Percentiles rank a stretch among this genome's conserved stretches.
phyloP scores from a whole-genome alignment of 2,888 invertebrate genomes.

The Nymphalis urticae region DNA sequence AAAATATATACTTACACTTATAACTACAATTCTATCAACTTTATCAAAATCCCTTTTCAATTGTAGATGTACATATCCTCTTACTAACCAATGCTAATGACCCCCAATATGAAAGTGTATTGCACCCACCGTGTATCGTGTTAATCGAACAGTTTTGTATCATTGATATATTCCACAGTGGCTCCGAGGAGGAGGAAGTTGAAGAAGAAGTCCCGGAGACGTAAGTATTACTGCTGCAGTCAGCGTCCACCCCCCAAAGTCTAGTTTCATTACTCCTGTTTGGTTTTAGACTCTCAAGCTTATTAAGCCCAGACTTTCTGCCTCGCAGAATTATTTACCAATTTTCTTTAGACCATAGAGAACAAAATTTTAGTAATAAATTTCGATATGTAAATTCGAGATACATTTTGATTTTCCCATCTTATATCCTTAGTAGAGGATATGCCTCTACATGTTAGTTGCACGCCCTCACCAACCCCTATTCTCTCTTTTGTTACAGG shows the following conservation, averaged over 20 bases:
- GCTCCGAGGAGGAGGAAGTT: conserved; percentile 88
- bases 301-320: conserved; percentile 69
- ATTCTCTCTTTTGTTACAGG: conserved; percentile 81
- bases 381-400: conserved; percentile 33
- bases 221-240: conserved; percentile 80
- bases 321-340: conserved; percentile 56
- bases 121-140: conserved; percentile 37
- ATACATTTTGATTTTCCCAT: conserved; percentile 46
- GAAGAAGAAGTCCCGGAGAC: conserved; percentile 89
- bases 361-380: conserved; percentile 20
- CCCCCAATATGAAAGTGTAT: conserved; percentile 16
- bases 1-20: conserved; percentile 8
- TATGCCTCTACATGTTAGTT: conserved; percentile 51
- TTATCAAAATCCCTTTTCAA: conserved; percentile 10
- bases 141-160: conserved; percentile 39
- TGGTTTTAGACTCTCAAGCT: conserved; percentile 72
- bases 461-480: conserved; percentile 76
- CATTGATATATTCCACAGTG: conserved; percentile 67
- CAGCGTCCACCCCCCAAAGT: conserved; percentile 38
- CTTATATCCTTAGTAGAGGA: too few relatives aligned
- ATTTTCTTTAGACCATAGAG: conserved; percentile 46
- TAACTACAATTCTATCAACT: conserved; percentile 5
- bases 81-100: conserved; percentile 24
- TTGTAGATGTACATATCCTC: conserved; percentile 15
- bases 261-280: conserved; percentile 61